Conservation (phyloP, 2,113 vertebrate species). For the Brachyhypopomus occidentalis region DNA sequence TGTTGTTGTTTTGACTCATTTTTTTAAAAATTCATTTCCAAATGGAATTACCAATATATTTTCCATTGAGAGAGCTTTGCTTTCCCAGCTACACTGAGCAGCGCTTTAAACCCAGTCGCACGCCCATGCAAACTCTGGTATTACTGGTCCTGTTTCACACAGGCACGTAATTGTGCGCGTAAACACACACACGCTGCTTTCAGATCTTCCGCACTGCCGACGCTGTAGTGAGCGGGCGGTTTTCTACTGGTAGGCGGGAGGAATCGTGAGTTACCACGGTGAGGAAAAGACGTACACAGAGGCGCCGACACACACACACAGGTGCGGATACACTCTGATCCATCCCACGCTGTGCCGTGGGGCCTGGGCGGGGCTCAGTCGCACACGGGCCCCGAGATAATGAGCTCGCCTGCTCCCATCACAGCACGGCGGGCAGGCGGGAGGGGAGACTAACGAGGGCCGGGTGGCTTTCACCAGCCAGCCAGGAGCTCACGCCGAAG, state of each 20-base stretch:
- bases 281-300: not conserved
- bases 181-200: not conserved
- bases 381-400: slow-evolving; percentile 16
- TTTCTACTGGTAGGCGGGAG: not conserved
- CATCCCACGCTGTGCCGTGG: not conserved
- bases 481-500: slow-evolving; percentile 13
- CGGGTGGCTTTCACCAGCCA: not conserved
- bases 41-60: no score
- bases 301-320: not conserved
- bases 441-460: slow-evolving; percentile 37
- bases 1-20: not conserved
- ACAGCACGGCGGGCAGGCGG: slow-evolving; percentile 24
- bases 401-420: slow-evolving; percentile 38
- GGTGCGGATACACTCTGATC: not conserved
- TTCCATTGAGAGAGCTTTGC: no score
- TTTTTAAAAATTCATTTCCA: no score
- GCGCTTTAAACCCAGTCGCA: not conserved
- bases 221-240: not conserved
- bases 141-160: slow-evolving; percentile 3
- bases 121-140: slow-evolving; percentile 2
- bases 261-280: not conserved
- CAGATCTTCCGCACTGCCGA: not conserved
- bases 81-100: not conserved
- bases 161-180: not conserved
- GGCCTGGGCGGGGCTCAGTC: not conserved